phyloP scores from a whole-genome alignment of 2,113 vertebrate species.

The Agapornis roseicollis region DNA sequence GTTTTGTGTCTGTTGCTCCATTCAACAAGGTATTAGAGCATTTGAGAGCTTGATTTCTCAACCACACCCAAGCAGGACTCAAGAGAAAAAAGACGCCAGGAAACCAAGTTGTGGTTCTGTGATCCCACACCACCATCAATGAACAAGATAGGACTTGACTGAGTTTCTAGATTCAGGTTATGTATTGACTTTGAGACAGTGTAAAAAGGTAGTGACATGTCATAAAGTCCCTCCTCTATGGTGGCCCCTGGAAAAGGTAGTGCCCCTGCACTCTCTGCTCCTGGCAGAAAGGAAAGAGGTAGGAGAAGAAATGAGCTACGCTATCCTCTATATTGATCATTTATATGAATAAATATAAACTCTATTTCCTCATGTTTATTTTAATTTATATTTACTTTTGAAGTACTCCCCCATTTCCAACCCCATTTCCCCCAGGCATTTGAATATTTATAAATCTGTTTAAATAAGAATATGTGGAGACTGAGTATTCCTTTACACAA shows the following conservation, averaged over 20 bases:
- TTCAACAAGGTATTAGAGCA: not conserved
- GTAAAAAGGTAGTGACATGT: not conserved
- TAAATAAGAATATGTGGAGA: not conserved
- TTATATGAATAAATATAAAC: not conserved
- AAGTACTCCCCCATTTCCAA: not conserved
- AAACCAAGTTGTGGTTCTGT: not conserved
- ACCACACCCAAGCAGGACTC: not conserved
- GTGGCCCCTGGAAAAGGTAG: not conserved
- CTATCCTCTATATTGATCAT: not conserved
- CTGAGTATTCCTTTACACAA: not conserved
- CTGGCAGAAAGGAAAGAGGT: not conserved
- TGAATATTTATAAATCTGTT: constrained; percentile 18
- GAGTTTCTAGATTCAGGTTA: not conserved
- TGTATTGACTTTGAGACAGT: not conserved
- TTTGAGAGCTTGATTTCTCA: not conserved
- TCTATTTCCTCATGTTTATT: not conserved
- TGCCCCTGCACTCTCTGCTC: not conserved
- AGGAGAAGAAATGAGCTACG: not conserved
- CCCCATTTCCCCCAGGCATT: not conserved
- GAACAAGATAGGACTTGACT: not conserved
- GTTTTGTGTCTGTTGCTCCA: not conserved
- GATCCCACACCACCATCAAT: not conserved
- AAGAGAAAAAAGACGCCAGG: not conserved
- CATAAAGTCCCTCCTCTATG: not conserved
- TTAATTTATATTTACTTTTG: constrained; percentile 14